These are phyloP conservation scores for Theropithecus gelada DNA, from an alignment of 2,113 vertebrate species.

Conservation along the genomic window DNA sequence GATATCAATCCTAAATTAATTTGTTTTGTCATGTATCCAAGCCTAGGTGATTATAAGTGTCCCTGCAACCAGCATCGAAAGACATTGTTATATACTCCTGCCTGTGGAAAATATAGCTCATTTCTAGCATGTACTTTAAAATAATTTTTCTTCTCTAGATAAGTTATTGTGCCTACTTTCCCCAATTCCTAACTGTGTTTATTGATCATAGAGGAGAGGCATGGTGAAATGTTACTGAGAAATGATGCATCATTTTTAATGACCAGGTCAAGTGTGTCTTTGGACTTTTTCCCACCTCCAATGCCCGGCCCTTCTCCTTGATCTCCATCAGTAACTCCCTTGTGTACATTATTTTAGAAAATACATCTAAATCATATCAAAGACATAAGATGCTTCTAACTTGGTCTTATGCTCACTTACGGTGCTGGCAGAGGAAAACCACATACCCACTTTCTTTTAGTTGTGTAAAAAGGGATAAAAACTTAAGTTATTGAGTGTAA, in stretches of 20 bases:
- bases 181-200: background rate
- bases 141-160: background rate
- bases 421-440: background rate
- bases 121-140: background rate
- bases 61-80: background rate
- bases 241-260: background rate
- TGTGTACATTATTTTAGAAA: background rate
- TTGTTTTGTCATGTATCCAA: background rate
- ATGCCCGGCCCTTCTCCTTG: background rate
- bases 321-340: background rate
- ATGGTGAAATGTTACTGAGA: background rate
- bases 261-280: background rate
- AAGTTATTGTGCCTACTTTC: background rate
- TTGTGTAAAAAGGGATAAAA: slow-evolving; percentile 29
- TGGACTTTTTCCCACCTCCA: background rate
- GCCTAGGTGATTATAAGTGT: background rate
- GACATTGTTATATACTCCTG: background rate
- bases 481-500: slow-evolving; percentile 9
- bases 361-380: background rate
- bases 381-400: background rate
- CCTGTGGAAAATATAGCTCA: background rate
- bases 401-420: background rate
- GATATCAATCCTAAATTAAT: background rate
- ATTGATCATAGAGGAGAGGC: background rate
- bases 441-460: slow-evolving; percentile 5